Base-by-base conservation (phyloP, 1,140 invertebrate species). In the Apolygus lucorum region DNA sequence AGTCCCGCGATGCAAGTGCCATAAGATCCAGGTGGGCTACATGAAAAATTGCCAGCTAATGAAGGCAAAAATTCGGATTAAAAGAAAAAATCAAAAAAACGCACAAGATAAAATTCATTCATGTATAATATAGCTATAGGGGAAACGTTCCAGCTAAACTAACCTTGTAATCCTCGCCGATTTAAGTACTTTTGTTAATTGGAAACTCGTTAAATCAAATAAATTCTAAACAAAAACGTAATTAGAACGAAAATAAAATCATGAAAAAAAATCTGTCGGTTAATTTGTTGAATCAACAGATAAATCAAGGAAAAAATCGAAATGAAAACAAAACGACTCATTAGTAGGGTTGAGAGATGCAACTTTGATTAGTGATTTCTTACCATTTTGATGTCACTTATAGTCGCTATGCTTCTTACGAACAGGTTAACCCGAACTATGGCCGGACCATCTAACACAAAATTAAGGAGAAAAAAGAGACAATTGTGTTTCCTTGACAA, bases 301-400 rank as follows among this genome's bases (percentile, higher is more conserved):
- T n/a, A n/a, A n/a, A n/a, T n/a, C 4, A 42, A 42, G 34, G 17
- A 42, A 42, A 42, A 42, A 42, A 42, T 8, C 34, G 34, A 42
- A 42, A 42, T n/a, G n/a, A n/a, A n/a, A n/a, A n/a, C n/a, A n/a
- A n/a, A n/a, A n/a, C n/a, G n/a, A n/a, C n/a, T 22, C 22, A 22
- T 59, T 59, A 59, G 22, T 59, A 59, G 54, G 54, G 54, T 59
- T 64, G 13, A 26, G 21, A 34, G 64, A 66, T 66, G 64, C 64
- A 64, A 64, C 28, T 8, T 28, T 29, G 27, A 62, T 28, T 64
- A 29, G 27, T 34, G 64, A n/a, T 11, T 66, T 66, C 91, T 93
- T 91, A 94, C 92, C 94, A 96, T 96, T 85, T 95, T 96, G 83
- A 95, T 95, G 88, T 96, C 94, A 88, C 94, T 95, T 85, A 96